Percentiles rank a stretch among this genome's conserved stretches.
Evolutionary conservation across 2,888 invertebrate genomes (phyloP).

Genomic region (Drosophila peninsularis): DNA sequence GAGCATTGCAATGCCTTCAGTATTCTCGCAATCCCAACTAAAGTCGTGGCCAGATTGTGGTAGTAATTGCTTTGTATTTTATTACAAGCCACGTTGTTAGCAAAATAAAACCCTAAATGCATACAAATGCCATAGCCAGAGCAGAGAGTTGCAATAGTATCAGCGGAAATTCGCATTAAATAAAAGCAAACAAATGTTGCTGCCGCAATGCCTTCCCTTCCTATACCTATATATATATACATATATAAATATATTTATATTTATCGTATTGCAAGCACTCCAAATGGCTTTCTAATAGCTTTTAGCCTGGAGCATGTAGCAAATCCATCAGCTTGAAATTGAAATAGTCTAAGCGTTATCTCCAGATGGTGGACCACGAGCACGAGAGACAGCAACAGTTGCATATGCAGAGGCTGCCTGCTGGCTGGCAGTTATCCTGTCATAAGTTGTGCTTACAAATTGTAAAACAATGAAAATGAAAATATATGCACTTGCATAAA

Average conservation of each 20-base stretch:
- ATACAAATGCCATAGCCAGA: slow-evolving; percentile 14
- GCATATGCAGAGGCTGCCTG: slow-evolving; percentile 36
- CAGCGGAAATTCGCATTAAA: slow-evolving; percentile 46
- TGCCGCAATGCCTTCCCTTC: neutral
- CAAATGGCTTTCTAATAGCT: slow-evolving; percentile 75
- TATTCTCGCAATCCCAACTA: too few species aligned
- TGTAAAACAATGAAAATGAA: slow-evolving; percentile 80
- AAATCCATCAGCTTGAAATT: slow-evolving; percentile 70
- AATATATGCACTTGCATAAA: slow-evolving; percentile 67
- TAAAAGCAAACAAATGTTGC: slow-evolving; percentile 28
- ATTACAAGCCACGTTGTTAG: neutral
- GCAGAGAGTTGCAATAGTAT: slow-evolving; percentile 16
- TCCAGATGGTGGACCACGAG: slow-evolving; percentile 15
- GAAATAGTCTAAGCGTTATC: slow-evolving; percentile 55
- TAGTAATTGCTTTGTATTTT: neutral
- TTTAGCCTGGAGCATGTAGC: slow-evolving; percentile 49
- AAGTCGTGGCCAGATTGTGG: neutral
- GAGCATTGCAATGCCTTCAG: too few species aligned
- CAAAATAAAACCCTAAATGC: slow-evolving; percentile 4
- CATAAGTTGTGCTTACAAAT: slow-evolving; percentile 79
- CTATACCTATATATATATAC: neutral
- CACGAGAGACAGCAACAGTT: slow-evolving; percentile 15
- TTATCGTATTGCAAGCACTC: slow-evolving; percentile 41
- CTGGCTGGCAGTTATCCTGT: slow-evolving; percentile 64
- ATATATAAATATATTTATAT: slow-evolving; percentile 14